Conservation (phyloP, 2,888 invertebrate genomes). For the Liposcelis brunnea region DNA sequence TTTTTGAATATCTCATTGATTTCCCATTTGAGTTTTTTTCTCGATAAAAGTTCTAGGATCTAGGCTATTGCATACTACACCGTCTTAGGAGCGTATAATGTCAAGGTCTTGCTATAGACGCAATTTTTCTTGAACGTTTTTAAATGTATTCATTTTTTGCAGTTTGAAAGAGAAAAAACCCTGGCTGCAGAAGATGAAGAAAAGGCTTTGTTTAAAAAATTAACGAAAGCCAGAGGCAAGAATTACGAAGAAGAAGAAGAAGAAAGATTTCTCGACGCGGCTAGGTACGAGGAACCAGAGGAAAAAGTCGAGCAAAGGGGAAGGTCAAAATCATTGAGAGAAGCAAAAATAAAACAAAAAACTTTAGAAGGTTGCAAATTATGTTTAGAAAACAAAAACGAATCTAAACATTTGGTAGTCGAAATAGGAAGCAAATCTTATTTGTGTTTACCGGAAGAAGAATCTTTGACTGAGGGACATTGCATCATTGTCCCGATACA, state of each 20-base stretch:
- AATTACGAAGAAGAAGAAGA: slow-evolving; percentile 45
- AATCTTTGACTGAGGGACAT: slow-evolving; percentile 70
- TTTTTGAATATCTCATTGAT: too few species aligned
- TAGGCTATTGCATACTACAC: too few species aligned
- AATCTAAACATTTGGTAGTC: slow-evolving; percentile 72
- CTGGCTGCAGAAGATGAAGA: slow-evolving; percentile 38
- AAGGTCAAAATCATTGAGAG: slow-evolving; percentile 46
- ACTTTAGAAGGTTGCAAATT: slow-evolving; percentile 63
- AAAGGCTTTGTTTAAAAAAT: slow-evolving; percentile 59
- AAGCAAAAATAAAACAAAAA: slow-evolving; percentile 49
- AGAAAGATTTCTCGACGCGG: slow-evolving; percentile 67
- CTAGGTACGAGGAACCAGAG: slow-evolving; percentile 44
- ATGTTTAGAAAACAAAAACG: slow-evolving; percentile 64
- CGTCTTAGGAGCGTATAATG: too few species aligned
- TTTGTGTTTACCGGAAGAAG: slow-evolving; percentile 59
- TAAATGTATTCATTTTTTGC: slow-evolving; percentile 6
- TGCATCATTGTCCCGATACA: slow-evolving; percentile 62
- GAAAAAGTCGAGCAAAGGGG: slow-evolving; percentile 43
- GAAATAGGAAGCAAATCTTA: slow-evolving; percentile 61
- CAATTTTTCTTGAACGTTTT: slow-evolving; percentile 9
- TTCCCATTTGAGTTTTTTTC: too few species aligned
- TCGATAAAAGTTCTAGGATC: too few species aligned
- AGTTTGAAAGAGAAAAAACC: slow-evolving; percentile 4
- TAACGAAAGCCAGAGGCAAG: slow-evolving; percentile 27
- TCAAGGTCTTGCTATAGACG: too few species aligned